These are phyloP conservation scores for Drosophila percnosoma DNA, from an alignment of 2,888 invertebrate genomes.

Conservation along the genomic window DNA sequence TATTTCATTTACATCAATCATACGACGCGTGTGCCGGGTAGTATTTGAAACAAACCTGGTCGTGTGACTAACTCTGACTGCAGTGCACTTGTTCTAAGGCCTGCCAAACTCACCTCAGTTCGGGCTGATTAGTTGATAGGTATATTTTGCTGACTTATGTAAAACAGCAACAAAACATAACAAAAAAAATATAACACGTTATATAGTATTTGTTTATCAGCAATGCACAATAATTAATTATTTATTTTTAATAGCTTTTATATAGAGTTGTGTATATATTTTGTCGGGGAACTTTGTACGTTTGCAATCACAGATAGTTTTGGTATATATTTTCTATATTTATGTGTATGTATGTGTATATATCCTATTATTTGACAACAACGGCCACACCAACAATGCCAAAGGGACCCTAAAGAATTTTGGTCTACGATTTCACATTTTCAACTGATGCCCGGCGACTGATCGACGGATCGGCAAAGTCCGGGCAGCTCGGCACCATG, in stretches of 20 bases:
- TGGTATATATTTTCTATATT: slow-evolving; percentile 18
- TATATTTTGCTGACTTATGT: slow-evolving; percentile 28
- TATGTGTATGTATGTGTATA: not conserved
- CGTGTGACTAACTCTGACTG: slow-evolving; percentile 46
- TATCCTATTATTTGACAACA: slow-evolving; percentile 12
- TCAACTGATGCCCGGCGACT: slow-evolving; percentile 73
- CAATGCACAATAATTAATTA: slow-evolving; percentile 28
- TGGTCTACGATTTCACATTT: slow-evolving; percentile 78
- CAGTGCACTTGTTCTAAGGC: not conserved
- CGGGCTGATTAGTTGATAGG: slow-evolving; percentile 50
- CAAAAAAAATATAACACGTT: slow-evolving; percentile 15
- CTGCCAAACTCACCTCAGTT: slow-evolving; percentile 57
- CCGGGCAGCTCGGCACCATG: not conserved
- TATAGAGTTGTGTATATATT: not conserved
- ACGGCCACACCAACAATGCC: slow-evolving; percentile 49
- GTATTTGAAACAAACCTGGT: slow-evolving; percentile 37
- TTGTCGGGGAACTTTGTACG: slow-evolving; percentile 25
- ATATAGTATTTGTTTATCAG: slow-evolving; percentile 35
- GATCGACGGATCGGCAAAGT: slow-evolving; percentile 28
- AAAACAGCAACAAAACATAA: slow-evolving; percentile 22
- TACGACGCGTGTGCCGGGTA: slow-evolving; percentile 46
- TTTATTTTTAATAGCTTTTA: slow-evolving; percentile 12
- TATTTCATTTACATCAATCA: slow-evolving; percentile 53
- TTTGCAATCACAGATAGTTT: slow-evolving; percentile 66
- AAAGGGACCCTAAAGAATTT: slow-evolving; percentile 45